Base-by-base conservation (phyloP, 2,888 invertebrate genomes). In the Polydrusus pterygomalis region DNA sequence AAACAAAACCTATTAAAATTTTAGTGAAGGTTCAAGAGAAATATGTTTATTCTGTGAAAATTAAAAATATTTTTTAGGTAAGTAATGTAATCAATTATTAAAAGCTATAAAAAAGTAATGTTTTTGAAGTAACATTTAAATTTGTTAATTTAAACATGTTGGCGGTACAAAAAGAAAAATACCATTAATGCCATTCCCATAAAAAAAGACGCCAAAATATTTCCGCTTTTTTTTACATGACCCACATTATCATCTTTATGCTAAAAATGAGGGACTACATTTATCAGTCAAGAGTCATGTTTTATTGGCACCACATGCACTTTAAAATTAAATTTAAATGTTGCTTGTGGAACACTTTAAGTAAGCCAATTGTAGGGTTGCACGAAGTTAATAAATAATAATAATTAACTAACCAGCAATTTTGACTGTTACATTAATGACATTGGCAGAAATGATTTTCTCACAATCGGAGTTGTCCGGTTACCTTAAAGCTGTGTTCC, bases 51-150 rank as follows among this genome's bases (percentile, higher is more conserved):
- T 51, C 3, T 17, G 18, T 51, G 9, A 18, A 10, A 51, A 9
- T 51, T 8, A 54, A 1, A 47, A n/a, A 47, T 40, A n/a, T 25
- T 54, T 25, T n/a, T 6, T 25, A 60, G 58, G 58, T 60, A 60
- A 60, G 58, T 60, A 60, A 17, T 18, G 9, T 9, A 38, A 38
- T 8, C 1, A 25, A n/a, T 56, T n/a, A 5, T 1, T 25, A 25
- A 54, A 54, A 11, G 1, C 10, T 13, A n/a, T n/a, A n/a, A n/a
- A n/a, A n/a, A 20, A 54, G 8, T 17, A 13, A 15, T 56, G 10
- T 11, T 60, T 51, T 38, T 17, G 10, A 18, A n/a, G 58, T 60
- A 60, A 60, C 38, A 60, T 60, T 60, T 60, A 15, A 38, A 40
- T 38, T 60, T 3, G 18, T 7, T 1, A n/a, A 13, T 56, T 13